phyloP scores from a whole-genome alignment of 2,888 invertebrate genomes.

The Dione juno region DNA sequence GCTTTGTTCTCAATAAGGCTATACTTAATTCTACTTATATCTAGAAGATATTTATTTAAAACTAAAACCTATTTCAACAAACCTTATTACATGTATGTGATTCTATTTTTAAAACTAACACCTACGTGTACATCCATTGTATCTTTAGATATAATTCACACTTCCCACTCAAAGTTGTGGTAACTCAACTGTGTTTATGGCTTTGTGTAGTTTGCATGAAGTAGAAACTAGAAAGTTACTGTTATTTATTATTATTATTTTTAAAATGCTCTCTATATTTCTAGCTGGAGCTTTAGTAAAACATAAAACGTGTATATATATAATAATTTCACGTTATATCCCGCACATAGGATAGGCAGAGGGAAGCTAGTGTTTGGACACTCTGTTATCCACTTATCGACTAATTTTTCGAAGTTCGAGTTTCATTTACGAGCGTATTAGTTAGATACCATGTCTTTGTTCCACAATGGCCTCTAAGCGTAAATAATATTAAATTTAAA shows the following conservation, averaged over 20 bases:
- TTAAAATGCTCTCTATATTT: constrained; percentile 4
- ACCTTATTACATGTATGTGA: neutral
- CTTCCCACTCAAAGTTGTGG: constrained; percentile 1
- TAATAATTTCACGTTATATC: neutral
- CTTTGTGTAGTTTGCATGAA: neutral
- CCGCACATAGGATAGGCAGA: no score
- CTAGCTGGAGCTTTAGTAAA: neutral
- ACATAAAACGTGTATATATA: neutral
- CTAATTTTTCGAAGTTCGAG: no score
- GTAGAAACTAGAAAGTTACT: neutral
- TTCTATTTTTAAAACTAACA: neutral
- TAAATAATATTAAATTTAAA: no score
- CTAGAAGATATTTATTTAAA: no score
- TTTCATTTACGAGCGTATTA: no score
- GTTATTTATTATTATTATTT: neutral
- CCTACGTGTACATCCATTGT: neutral
- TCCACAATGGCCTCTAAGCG: no score
- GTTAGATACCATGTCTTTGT: no score
- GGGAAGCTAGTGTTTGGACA: neutral
- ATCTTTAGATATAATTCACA: constrained; percentile 1
- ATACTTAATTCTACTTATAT: no score
- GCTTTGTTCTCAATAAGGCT: no score
- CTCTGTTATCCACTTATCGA: neutral
- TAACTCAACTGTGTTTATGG: constrained; percentile 2
- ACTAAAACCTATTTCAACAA: no score